Evolutionary conservation across 2,888 invertebrate genomes (phyloP).

Genomic region (Chromoteleia sp.): DNA sequence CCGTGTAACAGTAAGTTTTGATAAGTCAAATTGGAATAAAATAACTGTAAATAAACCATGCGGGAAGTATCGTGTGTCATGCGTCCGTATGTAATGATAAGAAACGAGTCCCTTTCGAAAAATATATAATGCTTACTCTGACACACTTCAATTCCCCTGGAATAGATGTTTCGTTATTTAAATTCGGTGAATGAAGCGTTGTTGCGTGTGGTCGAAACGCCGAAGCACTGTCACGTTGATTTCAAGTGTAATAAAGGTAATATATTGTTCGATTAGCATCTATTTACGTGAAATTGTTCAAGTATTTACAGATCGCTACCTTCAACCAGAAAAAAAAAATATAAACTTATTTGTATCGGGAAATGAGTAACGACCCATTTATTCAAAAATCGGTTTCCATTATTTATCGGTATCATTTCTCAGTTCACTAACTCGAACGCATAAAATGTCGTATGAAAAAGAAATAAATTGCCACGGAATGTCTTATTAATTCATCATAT

Average conservation of each 20-base stretch:
- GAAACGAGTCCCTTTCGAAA: slow-evolving; percentile 59
- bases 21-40: slow-evolving; percentile 60
- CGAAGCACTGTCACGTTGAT: slow-evolving; percentile 31
- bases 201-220: slow-evolving; percentile 35
- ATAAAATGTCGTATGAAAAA: too few species aligned
- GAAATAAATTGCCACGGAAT: too few species aligned
- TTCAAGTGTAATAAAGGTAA: slow-evolving; percentile 30
- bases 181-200: slow-evolving; percentile 33
- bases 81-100: slow-evolving; percentile 57
- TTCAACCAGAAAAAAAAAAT: slow-evolving; percentile 5
- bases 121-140: slow-evolving; percentile 53
- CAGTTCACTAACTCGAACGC: too few species aligned
- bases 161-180: slow-evolving; percentile 48
- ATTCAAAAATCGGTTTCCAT: too few species aligned
- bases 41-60: slow-evolving; percentile 66
- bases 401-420: too few species aligned
- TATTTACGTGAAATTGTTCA: background rate
- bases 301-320: background rate
- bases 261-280: slow-evolving; percentile 16
- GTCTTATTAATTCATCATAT: too few species aligned
- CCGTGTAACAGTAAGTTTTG: slow-evolving; percentile 42
- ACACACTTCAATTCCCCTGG: slow-evolving; percentile 57
- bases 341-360: slow-evolving; percentile 4
- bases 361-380: slow-evolving; percentile 7
- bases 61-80: slow-evolving; percentile 57